These are phyloP conservation scores for Sparus aurata DNA, from an alignment of 2,797 vertebrate genomes.

Conservation along the genomic window DNA sequence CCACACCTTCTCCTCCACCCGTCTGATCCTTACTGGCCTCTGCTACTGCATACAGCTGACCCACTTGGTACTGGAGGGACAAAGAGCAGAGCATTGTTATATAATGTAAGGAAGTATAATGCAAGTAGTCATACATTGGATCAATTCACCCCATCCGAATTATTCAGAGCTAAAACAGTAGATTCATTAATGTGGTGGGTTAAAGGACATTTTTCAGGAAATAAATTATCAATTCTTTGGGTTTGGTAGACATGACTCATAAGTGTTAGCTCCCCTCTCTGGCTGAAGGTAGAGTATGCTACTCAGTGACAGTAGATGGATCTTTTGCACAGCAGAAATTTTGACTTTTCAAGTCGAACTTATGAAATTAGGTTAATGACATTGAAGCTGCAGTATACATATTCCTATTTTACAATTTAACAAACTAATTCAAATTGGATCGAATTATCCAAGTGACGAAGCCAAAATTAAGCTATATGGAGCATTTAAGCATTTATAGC, in stretches of 20 bases:
- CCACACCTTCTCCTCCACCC: constrained; percentile 96
- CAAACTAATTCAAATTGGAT: background rate
- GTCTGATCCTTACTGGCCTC: constrained; percentile 98
- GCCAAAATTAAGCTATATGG: no score
- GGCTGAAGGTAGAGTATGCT: background rate
- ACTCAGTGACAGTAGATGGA: background rate
- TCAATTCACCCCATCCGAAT: background rate
- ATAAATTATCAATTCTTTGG: background rate
- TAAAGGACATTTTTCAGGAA: background rate
- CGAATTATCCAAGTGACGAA: background rate
- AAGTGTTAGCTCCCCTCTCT: background rate
- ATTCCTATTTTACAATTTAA: no score
- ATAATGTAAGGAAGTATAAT: no score
- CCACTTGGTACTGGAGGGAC: constrained; percentile 92
- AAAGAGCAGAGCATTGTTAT: background rate
- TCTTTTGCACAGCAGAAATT: background rate
- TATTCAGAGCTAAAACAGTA: background rate
- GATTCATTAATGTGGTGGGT: background rate
- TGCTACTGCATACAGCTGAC: constrained; percentile 96
- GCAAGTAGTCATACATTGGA: background rate
- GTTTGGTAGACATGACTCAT: background rate
- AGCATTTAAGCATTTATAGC: background rate
- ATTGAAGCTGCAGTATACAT: background rate
- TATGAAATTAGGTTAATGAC: background rate
- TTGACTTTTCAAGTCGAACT: background rate